Conservation (phyloP, 2,888 invertebrate genomes). For the Drosophila sordidula region DNA sequence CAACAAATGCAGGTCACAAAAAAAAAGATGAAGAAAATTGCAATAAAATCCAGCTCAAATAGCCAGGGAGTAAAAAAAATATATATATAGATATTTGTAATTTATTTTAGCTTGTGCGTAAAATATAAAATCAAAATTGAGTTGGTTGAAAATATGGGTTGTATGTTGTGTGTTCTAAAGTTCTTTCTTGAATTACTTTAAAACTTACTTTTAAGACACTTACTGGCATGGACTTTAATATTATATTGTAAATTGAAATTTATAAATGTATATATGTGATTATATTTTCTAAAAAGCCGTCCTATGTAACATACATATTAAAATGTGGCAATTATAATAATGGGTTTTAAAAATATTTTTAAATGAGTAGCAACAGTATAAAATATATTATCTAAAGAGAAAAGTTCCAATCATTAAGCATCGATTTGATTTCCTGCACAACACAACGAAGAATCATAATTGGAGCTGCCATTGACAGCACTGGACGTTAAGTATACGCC, state of each 20-base stretch:
- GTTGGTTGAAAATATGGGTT: not conserved
- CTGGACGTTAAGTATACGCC: slow-evolving; percentile 57
- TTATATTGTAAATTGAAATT: no score
- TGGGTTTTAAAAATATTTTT: no score
- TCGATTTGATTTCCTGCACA: slow-evolving; percentile 5
- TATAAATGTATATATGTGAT: no score
- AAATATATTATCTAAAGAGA: no score
- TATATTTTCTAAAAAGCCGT: no score
- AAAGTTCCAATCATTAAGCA: slow-evolving; percentile 1
- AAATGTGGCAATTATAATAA: no score
- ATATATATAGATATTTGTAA: slow-evolving; percentile 7
- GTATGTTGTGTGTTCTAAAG: not conserved
- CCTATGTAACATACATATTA: no score
- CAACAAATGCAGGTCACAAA: slow-evolving; percentile 16
- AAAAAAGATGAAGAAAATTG: not conserved
- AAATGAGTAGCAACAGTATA: no score
- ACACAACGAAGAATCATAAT: slow-evolving; percentile 6
- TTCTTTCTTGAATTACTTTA: no score
- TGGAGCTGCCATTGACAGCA: slow-evolving; percentile 43
- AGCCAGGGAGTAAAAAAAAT: slow-evolving; percentile 1
- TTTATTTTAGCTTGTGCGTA: slow-evolving; percentile 20
- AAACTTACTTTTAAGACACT: no score
- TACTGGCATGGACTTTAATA: no score
- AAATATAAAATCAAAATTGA: slow-evolving; percentile 13
- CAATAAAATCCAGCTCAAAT: not conserved